Conservation (phyloP, 2,888 invertebrate species). For the Drosophila algonquin region DNA sequence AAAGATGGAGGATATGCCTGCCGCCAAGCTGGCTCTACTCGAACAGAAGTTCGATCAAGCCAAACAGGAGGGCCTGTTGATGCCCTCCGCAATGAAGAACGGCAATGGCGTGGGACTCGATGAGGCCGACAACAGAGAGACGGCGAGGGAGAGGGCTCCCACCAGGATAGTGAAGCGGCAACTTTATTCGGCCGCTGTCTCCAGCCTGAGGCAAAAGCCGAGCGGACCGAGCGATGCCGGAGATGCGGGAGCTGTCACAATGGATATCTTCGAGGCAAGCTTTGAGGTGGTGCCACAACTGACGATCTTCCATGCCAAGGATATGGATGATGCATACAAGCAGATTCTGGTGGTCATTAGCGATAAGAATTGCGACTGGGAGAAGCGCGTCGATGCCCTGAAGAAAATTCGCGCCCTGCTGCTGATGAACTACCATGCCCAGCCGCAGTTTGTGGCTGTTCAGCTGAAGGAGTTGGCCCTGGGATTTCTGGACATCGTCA, state of each 20-base stretch:
- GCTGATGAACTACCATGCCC: constrained; percentile 90
- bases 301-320: constrained; percentile 92
- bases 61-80: constrained; percentile 90
- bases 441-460: constrained; percentile 88
- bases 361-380: constrained; percentile 95
- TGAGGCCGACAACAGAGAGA: constrained; percentile 84
- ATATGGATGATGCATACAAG: constrained; percentile 92
- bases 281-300: constrained; percentile 93
- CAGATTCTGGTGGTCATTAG: constrained; percentile 90
- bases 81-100: constrained; percentile 87
- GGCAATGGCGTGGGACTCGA: constrained; percentile 81
- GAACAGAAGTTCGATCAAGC: constrained; percentile 95
- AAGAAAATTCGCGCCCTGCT: constrained; percentile 93
- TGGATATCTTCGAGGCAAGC: constrained; percentile 92
- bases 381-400: constrained; percentile 94
- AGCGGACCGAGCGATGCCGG: constrained; percentile 64
- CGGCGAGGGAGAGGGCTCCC: constrained; percentile 80
- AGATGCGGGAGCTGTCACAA: constrained; percentile 94
- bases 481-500: constrained; percentile 91
- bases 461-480: constrained; percentile 91
- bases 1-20: constrained; percentile 90
- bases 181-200: constrained; percentile 80
- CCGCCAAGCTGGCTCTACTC: constrained; percentile 88
- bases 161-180: constrained; percentile 84
- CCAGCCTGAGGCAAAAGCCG: constrained; percentile 77